phyloP scores from a whole-genome alignment of 92 coral and sea anemone genomes.

The Pocillopora grandis region DNA sequence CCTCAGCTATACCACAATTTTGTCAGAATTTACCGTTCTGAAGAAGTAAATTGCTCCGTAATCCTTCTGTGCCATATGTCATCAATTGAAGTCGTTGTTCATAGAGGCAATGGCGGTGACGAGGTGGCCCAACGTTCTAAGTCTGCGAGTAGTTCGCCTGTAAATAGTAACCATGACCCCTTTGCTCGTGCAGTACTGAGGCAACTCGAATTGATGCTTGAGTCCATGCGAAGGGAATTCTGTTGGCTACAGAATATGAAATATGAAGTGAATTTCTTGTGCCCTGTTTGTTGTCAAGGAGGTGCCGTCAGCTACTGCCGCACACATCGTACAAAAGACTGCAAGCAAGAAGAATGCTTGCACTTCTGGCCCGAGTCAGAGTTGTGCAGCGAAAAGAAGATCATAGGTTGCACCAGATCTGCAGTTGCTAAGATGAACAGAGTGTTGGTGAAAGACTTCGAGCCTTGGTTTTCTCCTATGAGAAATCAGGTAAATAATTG shows the following conservation, averaged over 20 bases:
- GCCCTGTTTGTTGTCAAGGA: not conserved
- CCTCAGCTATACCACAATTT: conserved; percentile 14
- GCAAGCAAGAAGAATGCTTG: conserved; percentile 27
- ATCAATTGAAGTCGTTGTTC: not conserved
- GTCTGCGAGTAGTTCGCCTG: not conserved
- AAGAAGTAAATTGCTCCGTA: not conserved
- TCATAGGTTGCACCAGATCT: not conserved
- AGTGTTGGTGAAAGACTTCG: not conserved
- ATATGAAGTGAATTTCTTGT: conserved; percentile 17
- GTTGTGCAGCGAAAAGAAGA: not conserved
- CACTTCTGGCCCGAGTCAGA: conserved; percentile 27
- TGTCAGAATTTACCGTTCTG: not conserved
- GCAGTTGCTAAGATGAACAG: not conserved
- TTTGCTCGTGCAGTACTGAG: not conserved
- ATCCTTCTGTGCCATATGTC: not conserved
- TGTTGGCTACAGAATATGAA: conserved; percentile 26
- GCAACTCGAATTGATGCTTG: not conserved
- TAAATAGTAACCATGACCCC: not conserved
- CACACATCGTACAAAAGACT: not conserved
- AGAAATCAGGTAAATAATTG: not conserved
- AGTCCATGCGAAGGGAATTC: conserved; percentile 20
- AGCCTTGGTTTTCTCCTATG: not conserved
- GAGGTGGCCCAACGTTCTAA: not conserved
- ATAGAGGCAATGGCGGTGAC: not conserved
- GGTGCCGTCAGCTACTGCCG: not conserved